Evolutionary conservation across 2,113 vertebrate genomes (phyloP).

Genomic region (Epinephelus lanceolatus): DNA sequence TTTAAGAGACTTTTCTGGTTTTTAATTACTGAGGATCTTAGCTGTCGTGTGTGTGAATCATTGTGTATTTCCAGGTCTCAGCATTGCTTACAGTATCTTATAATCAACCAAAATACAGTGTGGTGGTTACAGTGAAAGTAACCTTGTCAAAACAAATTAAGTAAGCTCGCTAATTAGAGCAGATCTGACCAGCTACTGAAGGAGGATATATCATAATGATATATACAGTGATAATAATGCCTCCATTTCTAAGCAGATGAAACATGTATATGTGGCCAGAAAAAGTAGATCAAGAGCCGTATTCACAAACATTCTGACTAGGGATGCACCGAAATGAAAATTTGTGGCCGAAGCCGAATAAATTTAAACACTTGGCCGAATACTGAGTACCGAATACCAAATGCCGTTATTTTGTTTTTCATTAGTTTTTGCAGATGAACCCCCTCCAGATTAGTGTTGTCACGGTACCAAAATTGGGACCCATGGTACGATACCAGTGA

Average conservation of each 20-base stretch:
- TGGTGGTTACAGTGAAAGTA: slow-evolving; percentile 15
- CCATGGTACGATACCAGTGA: too few relatives aligned
- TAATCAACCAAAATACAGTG: not conserved
- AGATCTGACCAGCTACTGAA: not conserved
- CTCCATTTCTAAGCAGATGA: slow-evolving; percentile 2
- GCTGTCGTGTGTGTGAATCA: not conserved
- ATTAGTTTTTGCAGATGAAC: too few relatives aligned
- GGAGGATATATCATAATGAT: slow-evolving; percentile 1
- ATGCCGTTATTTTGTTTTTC: too few relatives aligned
- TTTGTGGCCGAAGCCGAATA: too few relatives aligned
- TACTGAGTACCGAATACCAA: too few relatives aligned
- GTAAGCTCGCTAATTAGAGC: slow-evolving; percentile 1
- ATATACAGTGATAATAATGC: not conserved
- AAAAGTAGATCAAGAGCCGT: not conserved
- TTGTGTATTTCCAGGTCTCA: slow-evolving; percentile 1
- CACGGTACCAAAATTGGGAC: too few relatives aligned
- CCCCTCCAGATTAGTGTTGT: too few relatives aligned
- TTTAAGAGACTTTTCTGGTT: not conserved
- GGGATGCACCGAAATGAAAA: too few relatives aligned
- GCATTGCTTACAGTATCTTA: not conserved
- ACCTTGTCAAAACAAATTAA: slow-evolving; percentile 13
- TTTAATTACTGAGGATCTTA: slow-evolving; percentile 9
- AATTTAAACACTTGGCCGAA: too few relatives aligned
- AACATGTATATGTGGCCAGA: not conserved
- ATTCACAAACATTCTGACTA: too few relatives aligned